A percentile compares a stretch with the other conserved stretches of the same genome.
Conservation (phyloP, 2,888 invertebrate species). For the Aspidiotus destructor region DNA sequence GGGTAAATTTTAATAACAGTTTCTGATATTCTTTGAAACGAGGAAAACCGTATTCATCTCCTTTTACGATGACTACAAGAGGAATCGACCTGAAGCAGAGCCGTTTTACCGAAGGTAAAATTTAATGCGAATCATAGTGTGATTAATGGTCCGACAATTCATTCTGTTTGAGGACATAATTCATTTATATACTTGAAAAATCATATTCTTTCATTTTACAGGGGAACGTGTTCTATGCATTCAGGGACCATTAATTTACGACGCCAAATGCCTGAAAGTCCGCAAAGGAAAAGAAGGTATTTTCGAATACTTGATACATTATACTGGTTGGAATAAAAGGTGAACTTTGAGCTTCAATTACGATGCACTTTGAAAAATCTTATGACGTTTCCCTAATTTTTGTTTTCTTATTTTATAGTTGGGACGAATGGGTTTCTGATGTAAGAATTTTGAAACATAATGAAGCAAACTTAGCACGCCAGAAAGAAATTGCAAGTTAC, state of each 20-base stretch:
- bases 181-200: no score
- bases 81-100: no score
- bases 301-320: slow-evolving; percentile 86
- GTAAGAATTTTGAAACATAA: slow-evolving; percentile 81
- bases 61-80: no score
- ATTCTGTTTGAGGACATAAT: no score
- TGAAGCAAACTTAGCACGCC: slow-evolving; percentile 76
- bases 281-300: slow-evolving; percentile 45
- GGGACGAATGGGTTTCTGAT: slow-evolving; percentile 90
- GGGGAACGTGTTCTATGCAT: slow-evolving; percentile 88
- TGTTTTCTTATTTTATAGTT: slow-evolving; percentile 47
- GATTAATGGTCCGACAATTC: no score
- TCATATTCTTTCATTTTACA: slow-evolving; percentile 42
- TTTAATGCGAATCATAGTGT: no score
- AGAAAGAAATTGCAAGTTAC: slow-evolving; percentile 74
- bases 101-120: no score
- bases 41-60: no score
- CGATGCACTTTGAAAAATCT: neutral
- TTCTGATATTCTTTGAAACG: no score
- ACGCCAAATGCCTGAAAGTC: slow-evolving; percentile 87
- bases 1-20: no score
- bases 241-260: slow-evolving; percentile 91
- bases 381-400: neutral
- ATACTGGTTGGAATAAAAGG: slow-evolving; percentile 86
- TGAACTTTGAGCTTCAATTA: neutral